Base-by-base conservation (phyloP, 2,797 vertebrate species). In the Dendrocincla tyrannina region DNA sequence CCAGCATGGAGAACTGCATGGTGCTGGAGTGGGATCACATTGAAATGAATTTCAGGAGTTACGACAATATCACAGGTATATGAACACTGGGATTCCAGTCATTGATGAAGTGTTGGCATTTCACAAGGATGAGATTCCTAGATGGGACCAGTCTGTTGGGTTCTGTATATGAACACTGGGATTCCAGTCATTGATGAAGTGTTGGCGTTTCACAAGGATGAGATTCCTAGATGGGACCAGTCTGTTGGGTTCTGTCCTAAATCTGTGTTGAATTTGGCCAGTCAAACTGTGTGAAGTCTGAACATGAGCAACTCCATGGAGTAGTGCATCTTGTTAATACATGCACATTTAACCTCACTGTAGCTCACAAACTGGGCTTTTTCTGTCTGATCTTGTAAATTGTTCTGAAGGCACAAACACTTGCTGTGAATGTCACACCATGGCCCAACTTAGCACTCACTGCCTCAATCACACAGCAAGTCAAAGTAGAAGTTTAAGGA, bases 1-100 rank as follows among this genome's bases (percentile, higher is more conserved):
- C 99, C 64, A 99, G 98, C 95, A 98, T 98, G 95, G 99, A 99
- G 98, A 99, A 99, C 97, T 99, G 99, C 94, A 99, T 99, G 99
- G 98, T 99, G 75, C 97, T 99, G 85, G 99, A 99, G 82, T 99
- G 99, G 99, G 99, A 99, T 97, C 99, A 99, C 98, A 99, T 99
- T 55, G 99, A 99, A 94, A 99, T 99, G 99, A 99, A 99, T 95
- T 99, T 99, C 98, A 98, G 99, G 97, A 99, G 98, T 80, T 99
- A 99, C 2, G 99, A 99, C 97, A 99, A 99, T 76, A 99, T 99
- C 94, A 99, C 99, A 98, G 99, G 99, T 99, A 97, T 7, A 86
- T 75, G 50, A 55, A 59, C 49, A 8, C 30, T 59, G 39, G 24
- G 27, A 60, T 91, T 70, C 39, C 52, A 39, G 23, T 41, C 27